Evolutionary conservation across 2,888 invertebrate genomes (phyloP).

Genomic region (Mechanitis mazaeus): DNA sequence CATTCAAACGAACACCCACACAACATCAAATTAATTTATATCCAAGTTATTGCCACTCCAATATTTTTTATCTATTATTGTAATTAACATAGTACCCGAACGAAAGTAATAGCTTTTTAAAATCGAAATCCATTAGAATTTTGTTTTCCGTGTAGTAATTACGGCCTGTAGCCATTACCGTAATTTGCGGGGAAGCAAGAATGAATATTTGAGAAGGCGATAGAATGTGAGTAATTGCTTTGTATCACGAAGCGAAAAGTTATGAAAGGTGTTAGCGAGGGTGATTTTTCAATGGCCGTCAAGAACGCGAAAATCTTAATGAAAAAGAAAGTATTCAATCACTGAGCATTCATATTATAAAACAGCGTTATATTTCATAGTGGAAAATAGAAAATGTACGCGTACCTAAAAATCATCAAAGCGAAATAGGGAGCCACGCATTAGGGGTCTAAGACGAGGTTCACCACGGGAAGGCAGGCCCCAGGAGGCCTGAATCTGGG

Average conservation of each 20-base stretch:
- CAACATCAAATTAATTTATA: no score
- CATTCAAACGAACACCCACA: slow-evolving; percentile 27
- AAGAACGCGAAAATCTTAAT: slow-evolving; percentile 67
- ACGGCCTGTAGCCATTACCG: slow-evolving; percentile 71
- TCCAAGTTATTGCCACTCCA: no score
- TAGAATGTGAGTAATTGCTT: slow-evolving; percentile 73
- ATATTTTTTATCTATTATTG: slow-evolving; percentile 30
- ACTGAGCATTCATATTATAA: slow-evolving; percentile 25
- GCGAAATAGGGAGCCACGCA: slow-evolving; percentile 68
- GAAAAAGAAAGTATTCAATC: slow-evolving; percentile 66
- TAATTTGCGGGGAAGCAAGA: slow-evolving; percentile 73
- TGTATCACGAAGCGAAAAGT: slow-evolving; percentile 77
- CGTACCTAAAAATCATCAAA: slow-evolving; percentile 67
- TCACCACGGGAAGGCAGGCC: slow-evolving; percentile 74
- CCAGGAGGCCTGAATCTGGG: slow-evolving; percentile 65
- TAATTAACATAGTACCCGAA: slow-evolving; percentile 46
- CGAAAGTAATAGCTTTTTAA: slow-evolving; percentile 30
- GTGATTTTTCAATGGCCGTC: slow-evolving; percentile 67
- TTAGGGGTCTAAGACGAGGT: slow-evolving; percentile 75
- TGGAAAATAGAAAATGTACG: slow-evolving; percentile 24
- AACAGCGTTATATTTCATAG: slow-evolving; percentile 3
- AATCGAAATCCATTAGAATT: slow-evolving; percentile 34
- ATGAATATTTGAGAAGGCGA: slow-evolving; percentile 76
- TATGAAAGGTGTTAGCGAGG: slow-evolving; percentile 72
- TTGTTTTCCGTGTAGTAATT: slow-evolving; percentile 49